Evolutionary conservation across 2,113 vertebrate genomes (phyloP).

Genomic region (Antechinus stuartii): DNA sequence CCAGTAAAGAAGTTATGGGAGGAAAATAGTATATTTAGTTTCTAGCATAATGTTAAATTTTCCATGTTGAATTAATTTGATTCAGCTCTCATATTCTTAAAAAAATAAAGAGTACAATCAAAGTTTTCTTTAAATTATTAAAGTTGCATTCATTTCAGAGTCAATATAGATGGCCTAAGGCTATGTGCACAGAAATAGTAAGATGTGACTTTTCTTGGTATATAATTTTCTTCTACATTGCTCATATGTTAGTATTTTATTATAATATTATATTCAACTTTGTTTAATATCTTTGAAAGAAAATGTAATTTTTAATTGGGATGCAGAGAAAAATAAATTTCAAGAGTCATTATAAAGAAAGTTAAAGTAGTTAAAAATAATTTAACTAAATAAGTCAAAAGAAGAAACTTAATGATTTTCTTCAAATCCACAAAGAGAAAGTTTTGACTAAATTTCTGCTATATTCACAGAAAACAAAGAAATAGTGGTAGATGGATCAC

Average conservation of each 20-base stretch:
- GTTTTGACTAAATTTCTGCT: no score
- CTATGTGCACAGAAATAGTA: background rate
- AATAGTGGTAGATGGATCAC: no score
- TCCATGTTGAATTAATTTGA: conserved; percentile 37
- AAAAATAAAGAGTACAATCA: background rate
- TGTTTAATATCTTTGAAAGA: background rate
- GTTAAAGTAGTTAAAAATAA: background rate
- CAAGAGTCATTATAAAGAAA: background rate
- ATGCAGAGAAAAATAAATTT: background rate
- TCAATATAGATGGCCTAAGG: background rate
- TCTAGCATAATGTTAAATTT: conserved; percentile 40
- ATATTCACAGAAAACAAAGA: no score
- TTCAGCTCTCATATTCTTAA: background rate
- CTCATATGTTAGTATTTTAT: background rate
- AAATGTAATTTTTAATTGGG: conserved; percentile 23
- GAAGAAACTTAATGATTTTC: no score
- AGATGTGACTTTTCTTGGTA: background rate
- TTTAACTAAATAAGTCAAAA: no score
- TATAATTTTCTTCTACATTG: background rate
- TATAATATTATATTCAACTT: background rate
- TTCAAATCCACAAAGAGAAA: no score
- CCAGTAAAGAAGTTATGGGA: conserved; percentile 24
- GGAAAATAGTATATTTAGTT: background rate
- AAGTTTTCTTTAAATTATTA: conserved; percentile 24
- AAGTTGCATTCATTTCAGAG: background rate